Percentiles rank a stretch among this genome's conserved stretches.
Conservation (phyloP, 2,797 vertebrate species). For the Sebastes trivittatus region DNA sequence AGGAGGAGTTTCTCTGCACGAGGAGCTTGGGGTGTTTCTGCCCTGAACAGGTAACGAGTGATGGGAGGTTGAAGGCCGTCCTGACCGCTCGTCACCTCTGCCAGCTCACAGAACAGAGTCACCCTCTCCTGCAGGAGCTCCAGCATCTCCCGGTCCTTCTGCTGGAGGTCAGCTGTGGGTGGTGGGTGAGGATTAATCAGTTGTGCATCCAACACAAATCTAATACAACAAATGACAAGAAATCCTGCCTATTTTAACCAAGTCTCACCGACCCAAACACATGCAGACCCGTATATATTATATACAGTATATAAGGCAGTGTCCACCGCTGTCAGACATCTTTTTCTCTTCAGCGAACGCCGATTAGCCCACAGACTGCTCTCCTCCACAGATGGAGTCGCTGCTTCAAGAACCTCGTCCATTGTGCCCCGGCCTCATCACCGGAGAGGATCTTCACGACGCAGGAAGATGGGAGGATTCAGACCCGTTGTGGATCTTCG, state of each 20-base stretch:
- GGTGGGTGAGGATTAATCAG: background rate
- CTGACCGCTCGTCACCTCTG: constrained; percentile 80
- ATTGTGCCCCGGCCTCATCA: too few species aligned
- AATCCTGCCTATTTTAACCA: background rate
- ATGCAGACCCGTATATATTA: too few species aligned
- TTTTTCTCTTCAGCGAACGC: too few species aligned
- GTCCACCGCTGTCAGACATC: too few species aligned
- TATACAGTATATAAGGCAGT: too few species aligned
- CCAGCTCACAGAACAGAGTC: constrained; percentile 87
- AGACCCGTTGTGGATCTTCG: too few species aligned
- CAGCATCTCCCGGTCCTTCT: constrained; percentile 87
- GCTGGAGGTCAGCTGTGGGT: constrained; percentile 86
- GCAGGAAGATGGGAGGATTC: too few species aligned
- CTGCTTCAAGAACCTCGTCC: too few species aligned
- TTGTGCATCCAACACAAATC: background rate
- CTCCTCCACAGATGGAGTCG: too few species aligned
- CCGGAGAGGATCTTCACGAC: too few species aligned
- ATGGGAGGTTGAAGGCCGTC: constrained; percentile 54
- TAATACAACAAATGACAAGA: background rate
- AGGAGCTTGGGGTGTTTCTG: constrained; percentile 83
- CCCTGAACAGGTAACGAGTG: constrained; percentile 86
- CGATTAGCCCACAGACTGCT: too few species aligned
- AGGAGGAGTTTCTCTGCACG: constrained; percentile 87
- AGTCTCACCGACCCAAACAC: background rate
- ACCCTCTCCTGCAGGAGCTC: constrained; percentile 91